Percentiles rank a stretch among this genome's conserved stretches.
Conservation (phyloP, 2,113 vertebrate species). For the Podocnemis expansa region DNA sequence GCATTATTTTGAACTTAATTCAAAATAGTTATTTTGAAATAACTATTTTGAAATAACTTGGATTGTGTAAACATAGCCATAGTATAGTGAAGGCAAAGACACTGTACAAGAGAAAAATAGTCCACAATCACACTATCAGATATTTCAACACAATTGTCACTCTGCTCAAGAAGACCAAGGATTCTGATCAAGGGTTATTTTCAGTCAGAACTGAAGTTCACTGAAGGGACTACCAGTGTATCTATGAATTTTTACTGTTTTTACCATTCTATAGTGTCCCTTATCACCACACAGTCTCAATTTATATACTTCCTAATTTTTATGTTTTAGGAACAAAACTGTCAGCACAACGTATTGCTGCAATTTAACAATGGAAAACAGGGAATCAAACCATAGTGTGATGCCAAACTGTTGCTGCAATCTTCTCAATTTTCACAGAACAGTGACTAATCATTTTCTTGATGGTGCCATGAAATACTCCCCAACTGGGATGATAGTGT, state of each 20-base stretch:
- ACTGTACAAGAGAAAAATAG: not conserved
- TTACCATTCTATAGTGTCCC: not conserved
- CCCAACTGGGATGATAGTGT: not conserved
- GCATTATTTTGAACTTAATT: too few species aligned
- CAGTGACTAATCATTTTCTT: not conserved
- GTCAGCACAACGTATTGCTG: not conserved
- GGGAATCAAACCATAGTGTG: not conserved
- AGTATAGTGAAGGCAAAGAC: not conserved
- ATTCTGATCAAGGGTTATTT: not conserved
- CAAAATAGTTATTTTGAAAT: too few species aligned
- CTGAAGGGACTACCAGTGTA: not conserved
- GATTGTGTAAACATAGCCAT: too few species aligned
- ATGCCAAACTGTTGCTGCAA: not conserved
- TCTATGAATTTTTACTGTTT: not conserved
- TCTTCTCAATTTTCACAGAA: not conserved
- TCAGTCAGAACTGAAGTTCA: not conserved
- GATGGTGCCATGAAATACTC: not conserved
- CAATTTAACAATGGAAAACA: not conserved
- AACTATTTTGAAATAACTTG: too few species aligned
- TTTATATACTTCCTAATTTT: not conserved
- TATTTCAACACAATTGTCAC: not conserved
- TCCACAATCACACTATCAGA: not conserved
- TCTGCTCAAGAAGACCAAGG: not conserved
- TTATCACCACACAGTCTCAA: not conserved
- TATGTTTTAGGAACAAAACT: not conserved